Conservation (phyloP, 2,797 vertebrate species). For the Lacerta agilis region DNA sequence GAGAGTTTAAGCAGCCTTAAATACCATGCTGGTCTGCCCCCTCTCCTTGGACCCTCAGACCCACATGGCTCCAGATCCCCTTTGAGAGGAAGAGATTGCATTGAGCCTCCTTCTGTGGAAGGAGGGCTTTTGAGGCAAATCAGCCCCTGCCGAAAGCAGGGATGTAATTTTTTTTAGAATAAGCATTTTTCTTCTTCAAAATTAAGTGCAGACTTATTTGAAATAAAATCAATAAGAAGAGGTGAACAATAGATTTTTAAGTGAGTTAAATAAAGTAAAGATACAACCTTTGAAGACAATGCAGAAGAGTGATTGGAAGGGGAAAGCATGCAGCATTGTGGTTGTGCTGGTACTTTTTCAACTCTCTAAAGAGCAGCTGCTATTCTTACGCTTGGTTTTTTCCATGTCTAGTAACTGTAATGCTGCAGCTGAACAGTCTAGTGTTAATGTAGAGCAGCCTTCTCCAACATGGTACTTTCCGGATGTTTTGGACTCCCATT, state of each 20-base stretch:
- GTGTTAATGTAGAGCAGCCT: not conserved
- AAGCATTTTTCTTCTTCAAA: not conserved
- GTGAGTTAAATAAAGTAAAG: slow-evolving; percentile 30
- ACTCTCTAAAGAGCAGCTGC: not conserved
- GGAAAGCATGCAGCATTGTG: not conserved
- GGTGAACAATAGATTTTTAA: slow-evolving; percentile 17
- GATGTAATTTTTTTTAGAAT: not conserved
- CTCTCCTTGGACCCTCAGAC: too few species aligned
- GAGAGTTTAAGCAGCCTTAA: too few species aligned
- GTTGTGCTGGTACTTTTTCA: not conserved
- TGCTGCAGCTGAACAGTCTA: not conserved
- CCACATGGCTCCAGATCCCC: too few species aligned
- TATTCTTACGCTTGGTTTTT: not conserved
- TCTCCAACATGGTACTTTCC: too few species aligned
- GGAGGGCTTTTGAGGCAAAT: too few species aligned
- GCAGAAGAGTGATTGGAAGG: not conserved
- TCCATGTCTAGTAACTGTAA: not conserved
- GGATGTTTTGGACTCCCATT: too few species aligned
- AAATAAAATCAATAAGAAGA: slow-evolving; percentile 4
- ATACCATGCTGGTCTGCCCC: too few species aligned
- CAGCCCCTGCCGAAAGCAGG: too few species aligned
- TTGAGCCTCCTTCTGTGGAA: too few species aligned
- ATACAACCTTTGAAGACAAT: not conserved
- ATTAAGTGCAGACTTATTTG: slow-evolving; percentile 21
- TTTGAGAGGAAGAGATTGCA: too few species aligned